Evolutionary conservation across 2,113 vertebrate species (phyloP), one percentile per base, ranked within the genome.

Genomic region (Syngnathoides biaculeatus): DNA sequence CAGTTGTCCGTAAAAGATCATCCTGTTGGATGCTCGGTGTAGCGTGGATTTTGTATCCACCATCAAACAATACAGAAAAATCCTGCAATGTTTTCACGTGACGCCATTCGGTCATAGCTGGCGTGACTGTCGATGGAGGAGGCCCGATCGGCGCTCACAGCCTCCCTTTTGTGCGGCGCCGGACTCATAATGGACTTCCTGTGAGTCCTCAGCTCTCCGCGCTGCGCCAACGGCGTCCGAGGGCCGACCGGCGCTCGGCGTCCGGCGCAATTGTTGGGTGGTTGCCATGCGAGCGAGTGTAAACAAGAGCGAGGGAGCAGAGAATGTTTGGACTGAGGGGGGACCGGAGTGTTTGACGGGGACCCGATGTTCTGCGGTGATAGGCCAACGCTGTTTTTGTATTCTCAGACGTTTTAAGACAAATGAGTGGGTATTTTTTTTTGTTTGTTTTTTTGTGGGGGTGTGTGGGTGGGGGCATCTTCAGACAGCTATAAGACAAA

Each of bases 101-200:
- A 35, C 27, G 55, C 26, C 45, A 17, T 17, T 57, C n/a, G 39
- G 52, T 75, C 47, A 11, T 22, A 50, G 20, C 68, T 5, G 57
- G 22, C 64, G 38, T 22, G 56, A 58, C 67, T 61, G 52, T 58
- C 5, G 47, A 39, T 39, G 20, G 19, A 20, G 30, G 57, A 38
- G 57, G 35, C 55, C 55, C 27, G 7, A 43, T 38, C 67, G 24
- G 65, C 47, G 30, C 38, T 69, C 62, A 65, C 62, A 69, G 79
- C 60, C 26, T 50, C 0, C 45, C 77, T 70, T 70, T 76, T 79
- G 70, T 74, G 47, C 0, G 56, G 67, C 12, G 24, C 5, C 52
- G 58, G n/a, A 61, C 61, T 65, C 3, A 82, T 78, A 78, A 82
- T 80, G 58, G 79, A 80, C 84, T 80, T 80, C 77, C 81, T 81